These are phyloP conservation scores for Gastrophysa polygoni DNA, from an alignment of 2,888 invertebrate genomes.

Conservation along the genomic window DNA sequence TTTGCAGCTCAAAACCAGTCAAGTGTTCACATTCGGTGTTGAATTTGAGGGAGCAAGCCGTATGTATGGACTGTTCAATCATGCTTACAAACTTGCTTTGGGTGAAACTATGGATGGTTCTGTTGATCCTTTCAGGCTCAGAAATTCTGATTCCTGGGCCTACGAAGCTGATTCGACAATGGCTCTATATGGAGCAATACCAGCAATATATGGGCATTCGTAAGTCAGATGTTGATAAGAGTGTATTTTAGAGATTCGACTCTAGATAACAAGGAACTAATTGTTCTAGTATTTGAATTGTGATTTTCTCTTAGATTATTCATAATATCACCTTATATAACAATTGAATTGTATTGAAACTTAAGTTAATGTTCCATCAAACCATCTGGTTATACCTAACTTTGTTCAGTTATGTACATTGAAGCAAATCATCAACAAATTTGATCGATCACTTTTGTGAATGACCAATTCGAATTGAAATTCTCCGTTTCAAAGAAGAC, in stretches of 20 bases:
- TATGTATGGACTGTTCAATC: conserved; percentile 76
- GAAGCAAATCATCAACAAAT: too few relatives aligned
- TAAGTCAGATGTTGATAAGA: conserved; percentile 57
- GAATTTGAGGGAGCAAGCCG: conserved; percentile 33
- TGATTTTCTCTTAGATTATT: too few relatives aligned
- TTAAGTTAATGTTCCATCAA: too few relatives aligned
- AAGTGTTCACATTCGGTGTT: conserved; percentile 41
- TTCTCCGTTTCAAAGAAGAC: not conserved
- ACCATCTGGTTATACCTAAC: too few relatives aligned
- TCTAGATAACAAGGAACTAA: too few relatives aligned
- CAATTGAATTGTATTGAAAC: too few relatives aligned
- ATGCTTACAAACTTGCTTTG: conserved; percentile 86
- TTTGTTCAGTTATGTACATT: too few relatives aligned
- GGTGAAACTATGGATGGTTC: conserved; percentile 71
- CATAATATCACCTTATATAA: too few relatives aligned
- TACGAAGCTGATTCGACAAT: conserved; percentile 89
- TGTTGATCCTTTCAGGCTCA: conserved; percentile 86
- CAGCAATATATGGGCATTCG: conserved; percentile 91
- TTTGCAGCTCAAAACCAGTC: conserved; percentile 36
- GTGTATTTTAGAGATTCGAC: too few relatives aligned
- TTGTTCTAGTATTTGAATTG: too few relatives aligned
- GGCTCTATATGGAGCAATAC: conserved; percentile 68
- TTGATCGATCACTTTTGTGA: too few relatives aligned
- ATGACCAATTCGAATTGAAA: too few relatives aligned
- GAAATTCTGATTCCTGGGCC: conserved; percentile 82